phyloP scores from a whole-genome alignment of 1,140 invertebrate species.

The Drosophila quadrilineata region DNA sequence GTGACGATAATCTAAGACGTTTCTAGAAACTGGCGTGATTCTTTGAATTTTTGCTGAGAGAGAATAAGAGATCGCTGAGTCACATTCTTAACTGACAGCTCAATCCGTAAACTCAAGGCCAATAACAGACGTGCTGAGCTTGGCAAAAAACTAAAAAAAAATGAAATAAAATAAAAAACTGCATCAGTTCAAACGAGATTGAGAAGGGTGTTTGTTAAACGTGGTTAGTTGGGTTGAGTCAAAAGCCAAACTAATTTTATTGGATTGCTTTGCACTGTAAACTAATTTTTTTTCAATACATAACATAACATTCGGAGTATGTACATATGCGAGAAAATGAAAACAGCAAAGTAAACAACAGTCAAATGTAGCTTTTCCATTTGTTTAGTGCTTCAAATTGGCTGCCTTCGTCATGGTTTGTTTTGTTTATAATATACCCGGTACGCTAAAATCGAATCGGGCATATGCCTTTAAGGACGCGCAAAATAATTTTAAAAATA shows the following conservation, averaged over 20 bases:
- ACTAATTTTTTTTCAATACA: slow-evolving; percentile 55
- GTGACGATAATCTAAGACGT: background rate
- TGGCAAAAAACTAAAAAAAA: no score
- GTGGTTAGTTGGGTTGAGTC: no score
- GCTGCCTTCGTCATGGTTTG: slow-evolving; percentile 24
- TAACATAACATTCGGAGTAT: no score
- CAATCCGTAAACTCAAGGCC: slow-evolving; percentile 51
- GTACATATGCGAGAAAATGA: slow-evolving; percentile 8
- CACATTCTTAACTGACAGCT: slow-evolving; percentile 42
- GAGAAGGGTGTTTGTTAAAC: no score
- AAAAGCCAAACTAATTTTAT: slow-evolving; percentile 58
- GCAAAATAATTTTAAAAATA: no score
- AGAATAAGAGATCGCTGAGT: no score
- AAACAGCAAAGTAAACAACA: slow-evolving; percentile 40
- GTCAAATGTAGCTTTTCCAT: slow-evolving; percentile 32
- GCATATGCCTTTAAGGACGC: background rate
- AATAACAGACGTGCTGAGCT: no score
- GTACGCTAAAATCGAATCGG: background rate
- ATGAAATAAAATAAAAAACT: no score
- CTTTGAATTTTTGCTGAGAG: no score
- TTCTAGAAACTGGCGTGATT: slow-evolving; percentile 1
- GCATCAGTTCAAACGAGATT: no score
- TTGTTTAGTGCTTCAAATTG: slow-evolving; percentile 54
- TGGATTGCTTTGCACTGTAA: slow-evolving; percentile 55
- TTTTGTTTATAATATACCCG: slow-evolving; percentile 32